Evolutionary conservation across 2,113 vertebrate genomes (phyloP), one percentile per base, ranked within the genome.

Genomic region (Boleophthalmus pectinirostris): DNA sequence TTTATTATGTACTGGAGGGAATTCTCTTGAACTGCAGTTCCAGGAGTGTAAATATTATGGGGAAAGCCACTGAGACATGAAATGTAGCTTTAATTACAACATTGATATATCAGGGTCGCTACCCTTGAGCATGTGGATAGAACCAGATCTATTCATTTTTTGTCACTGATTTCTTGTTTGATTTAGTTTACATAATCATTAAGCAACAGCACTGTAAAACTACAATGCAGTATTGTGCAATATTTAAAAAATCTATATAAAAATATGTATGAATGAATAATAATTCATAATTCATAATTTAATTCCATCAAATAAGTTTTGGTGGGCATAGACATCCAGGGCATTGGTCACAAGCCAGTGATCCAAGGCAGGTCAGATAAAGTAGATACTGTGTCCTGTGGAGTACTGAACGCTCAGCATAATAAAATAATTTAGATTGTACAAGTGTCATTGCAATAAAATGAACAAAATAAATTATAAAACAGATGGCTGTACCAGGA

Each of bases 71-170:
- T 75, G 90, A 88, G 85, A 92, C 89, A 91, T 92, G 81, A 92
- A 91, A 91, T 92, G 88, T 85, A 91, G 82, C 89, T 92, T 92
- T 92, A 91, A 91, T 92, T 90, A 90, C 82, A 91, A 87, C 83
- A 85, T 53, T 90, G 92, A 87, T 89, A 90, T 85, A 89, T 88
- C 66, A 85, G 77, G 84, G 88, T 92, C 85, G 85, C 77, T 74
- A 74, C 67, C 67, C 72, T 66, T 46, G 72, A 9, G 74, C 76
- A 83, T 85, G 78, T 85, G 87, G 76, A 77, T 33, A 61, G 75
- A 87, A 87, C 76, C 71, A 83, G 85, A 90, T 82, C 86, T 71
- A 88, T 64, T 86, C 77, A 76, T 82, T 83, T 47, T 85, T 88
- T 77, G 65, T 78, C 54, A 78, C 66, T 77, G 73, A 89, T 88